phyloP scores from a whole-genome alignment of 2,113 vertebrate genomes.

The Tenebrosternarchus preto region DNA sequence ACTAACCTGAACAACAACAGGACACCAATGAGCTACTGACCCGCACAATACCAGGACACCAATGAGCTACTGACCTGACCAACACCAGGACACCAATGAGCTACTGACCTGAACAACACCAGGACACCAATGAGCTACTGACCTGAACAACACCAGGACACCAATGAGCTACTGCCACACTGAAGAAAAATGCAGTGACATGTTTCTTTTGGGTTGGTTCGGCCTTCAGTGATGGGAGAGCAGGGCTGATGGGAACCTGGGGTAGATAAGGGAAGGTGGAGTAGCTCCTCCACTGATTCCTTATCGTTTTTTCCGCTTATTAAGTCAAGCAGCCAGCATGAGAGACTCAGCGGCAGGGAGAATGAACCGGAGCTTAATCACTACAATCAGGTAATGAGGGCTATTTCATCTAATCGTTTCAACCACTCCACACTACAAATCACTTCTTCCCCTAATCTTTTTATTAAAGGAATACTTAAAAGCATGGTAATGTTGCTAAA shows the following conservation, averaged over 20 bases:
- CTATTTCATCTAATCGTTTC: conserved; percentile 94
- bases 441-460: conserved; percentile 79
- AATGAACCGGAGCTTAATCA: conserved; percentile 84
- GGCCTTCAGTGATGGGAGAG: conserved; percentile 78
- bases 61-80: conserved; percentile 5
- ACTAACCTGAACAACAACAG: neutral
- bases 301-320: conserved; percentile 89
- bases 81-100: neutral
- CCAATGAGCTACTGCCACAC: neutral
- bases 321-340: conserved; percentile 93
- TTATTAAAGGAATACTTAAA: conserved; percentile 17
- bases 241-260: conserved; percentile 91
- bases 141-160: too few relatives aligned
- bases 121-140: neutral
- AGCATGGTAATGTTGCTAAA: conserved; percentile 1
- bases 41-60: neutral
- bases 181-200: conserved; percentile 62
- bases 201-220: conserved; percentile 75
- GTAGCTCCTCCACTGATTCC: conserved; percentile 91
- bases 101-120: conserved; percentile 3
- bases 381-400: conserved; percentile 94
- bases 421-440: conserved; percentile 86
- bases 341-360: conserved; percentile 91
- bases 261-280: conserved; percentile 93
- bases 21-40: neutral